A percentile compares a stretch with the other conserved stretches of the same genome.
phyloP scores from a whole-genome alignment of 2,797 vertebrate species.

The Ataeniobius toweri region DNA sequence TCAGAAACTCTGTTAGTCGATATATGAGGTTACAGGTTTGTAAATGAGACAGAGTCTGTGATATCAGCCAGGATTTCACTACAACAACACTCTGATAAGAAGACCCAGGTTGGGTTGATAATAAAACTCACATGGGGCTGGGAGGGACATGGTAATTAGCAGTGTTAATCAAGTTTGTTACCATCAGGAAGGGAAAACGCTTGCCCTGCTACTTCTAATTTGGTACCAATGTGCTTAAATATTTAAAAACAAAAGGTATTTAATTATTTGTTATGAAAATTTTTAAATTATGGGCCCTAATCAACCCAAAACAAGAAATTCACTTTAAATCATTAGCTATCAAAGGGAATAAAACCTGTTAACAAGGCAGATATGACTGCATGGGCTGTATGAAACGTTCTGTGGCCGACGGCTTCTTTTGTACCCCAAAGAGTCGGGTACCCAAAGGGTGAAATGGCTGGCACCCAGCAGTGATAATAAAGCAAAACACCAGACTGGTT shows the following conservation, averaged over 20 bases:
- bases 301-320: neutral
- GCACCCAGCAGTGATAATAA: neutral
- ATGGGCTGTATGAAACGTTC: neutral
- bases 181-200: neutral
- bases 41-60: conserved; percentile 41
- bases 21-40: conserved; percentile 25
- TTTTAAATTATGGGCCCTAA: neutral
- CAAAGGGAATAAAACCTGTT: neutral
- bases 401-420: neutral
- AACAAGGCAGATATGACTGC: neutral
- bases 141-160: conserved; percentile 45
- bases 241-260: too few species aligned
- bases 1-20: conserved; percentile 1
- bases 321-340: too few species aligned
- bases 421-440: neutral
- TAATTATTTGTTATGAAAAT: too few species aligned
- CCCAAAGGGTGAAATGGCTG: neutral
- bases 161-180: conserved; percentile 19
- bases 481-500: neutral
- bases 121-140: conserved; percentile 12
- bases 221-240: neutral
- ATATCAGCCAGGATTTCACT: conserved; percentile 5
- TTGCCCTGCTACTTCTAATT: neutral
- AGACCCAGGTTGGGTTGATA: conserved; percentile 33
- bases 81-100: conserved; percentile 34